Conservation (phyloP, 2,113 vertebrate species). For the Bostrychus sinensis region DNA sequence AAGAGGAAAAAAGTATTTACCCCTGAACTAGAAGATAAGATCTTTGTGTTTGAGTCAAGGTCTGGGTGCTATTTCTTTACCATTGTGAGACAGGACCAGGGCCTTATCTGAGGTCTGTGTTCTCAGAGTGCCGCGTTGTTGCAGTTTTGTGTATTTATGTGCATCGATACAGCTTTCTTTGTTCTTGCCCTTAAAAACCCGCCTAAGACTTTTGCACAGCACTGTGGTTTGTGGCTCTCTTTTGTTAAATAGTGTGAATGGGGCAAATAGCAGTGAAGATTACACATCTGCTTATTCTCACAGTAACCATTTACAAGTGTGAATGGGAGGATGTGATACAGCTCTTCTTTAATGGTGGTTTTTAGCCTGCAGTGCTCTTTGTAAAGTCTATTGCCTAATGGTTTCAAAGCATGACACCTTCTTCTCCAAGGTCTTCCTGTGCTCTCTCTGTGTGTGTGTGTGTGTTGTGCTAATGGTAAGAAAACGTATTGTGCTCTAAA, state of each 20-base stretch:
- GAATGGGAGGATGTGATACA: constrained; percentile 52
- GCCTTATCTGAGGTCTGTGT: not conserved
- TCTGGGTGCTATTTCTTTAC: too few species aligned
- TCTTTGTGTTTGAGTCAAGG: too few species aligned
- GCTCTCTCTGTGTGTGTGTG: not conserved
- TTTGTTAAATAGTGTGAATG: constrained; percentile 11
- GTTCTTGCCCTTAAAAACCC: constrained; percentile 3
- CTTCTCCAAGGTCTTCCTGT: constrained; percentile 31
- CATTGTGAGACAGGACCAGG: too few species aligned
- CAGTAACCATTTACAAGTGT: constrained; percentile 56
- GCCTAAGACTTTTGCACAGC: not conserved
- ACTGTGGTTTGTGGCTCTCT: constrained; percentile 15
- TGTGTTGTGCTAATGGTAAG: not conserved
- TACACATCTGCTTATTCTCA: constrained; percentile 46
- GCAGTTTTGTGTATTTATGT: not conserved
- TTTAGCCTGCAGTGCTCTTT: constrained; percentile 39
- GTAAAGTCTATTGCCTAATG: constrained; percentile 42
- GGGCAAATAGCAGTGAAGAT: constrained; percentile 16
- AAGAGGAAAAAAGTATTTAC: too few species aligned
- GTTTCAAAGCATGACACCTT: constrained; percentile 39
- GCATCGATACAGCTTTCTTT: not conserved
- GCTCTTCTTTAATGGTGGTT: constrained; percentile 33
- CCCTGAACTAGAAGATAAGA: too few species aligned
- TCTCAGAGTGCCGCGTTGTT: not conserved
- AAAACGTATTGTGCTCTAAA: constrained; percentile 25